These are phyloP conservation scores for Anolis sagrei DNA, from an alignment of 2,113 vertebrate species.

Conservation along the genomic window DNA sequence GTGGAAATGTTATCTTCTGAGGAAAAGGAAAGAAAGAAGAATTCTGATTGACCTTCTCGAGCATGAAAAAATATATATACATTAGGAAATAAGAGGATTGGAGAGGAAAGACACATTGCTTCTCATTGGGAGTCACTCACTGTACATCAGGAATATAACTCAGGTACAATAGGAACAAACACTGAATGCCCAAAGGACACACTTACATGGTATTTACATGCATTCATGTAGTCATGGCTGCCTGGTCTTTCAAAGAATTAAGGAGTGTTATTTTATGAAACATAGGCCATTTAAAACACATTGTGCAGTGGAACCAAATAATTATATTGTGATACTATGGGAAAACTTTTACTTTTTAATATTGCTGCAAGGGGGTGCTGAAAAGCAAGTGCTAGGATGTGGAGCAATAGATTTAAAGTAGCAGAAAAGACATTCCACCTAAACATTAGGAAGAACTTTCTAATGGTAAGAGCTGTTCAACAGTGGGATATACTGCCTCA, in stretches of 20 bases:
- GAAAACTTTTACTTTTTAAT: background rate
- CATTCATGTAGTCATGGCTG: too few relatives aligned
- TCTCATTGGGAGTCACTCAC: too few relatives aligned
- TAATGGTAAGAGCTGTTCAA: too few relatives aligned
- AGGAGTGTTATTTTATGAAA: background rate
- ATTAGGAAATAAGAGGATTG: background rate
- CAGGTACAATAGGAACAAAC: too few relatives aligned
- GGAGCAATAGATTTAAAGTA: too few relatives aligned
- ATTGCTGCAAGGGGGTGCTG: too few relatives aligned
- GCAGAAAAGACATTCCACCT: too few relatives aligned
- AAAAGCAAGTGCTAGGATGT: too few relatives aligned
- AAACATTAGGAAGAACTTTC: too few relatives aligned
- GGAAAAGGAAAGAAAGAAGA: constrained; percentile 53
- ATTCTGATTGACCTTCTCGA: background rate
- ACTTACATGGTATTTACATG: background rate
- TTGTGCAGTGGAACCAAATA: background rate
- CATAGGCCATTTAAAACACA: too few relatives aligned
- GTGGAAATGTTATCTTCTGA: constrained; percentile 19
- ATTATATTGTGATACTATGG: background rate
- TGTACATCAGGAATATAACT: too few relatives aligned
- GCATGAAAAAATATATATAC: background rate
- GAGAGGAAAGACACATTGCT: background rate
- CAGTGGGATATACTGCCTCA: too few relatives aligned
- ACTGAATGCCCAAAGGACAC: background rate
- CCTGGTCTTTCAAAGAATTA: background rate